phyloP scores from a whole-genome alignment of 1,140 invertebrate genomes.

The Apocrypta bakeri region DNA sequence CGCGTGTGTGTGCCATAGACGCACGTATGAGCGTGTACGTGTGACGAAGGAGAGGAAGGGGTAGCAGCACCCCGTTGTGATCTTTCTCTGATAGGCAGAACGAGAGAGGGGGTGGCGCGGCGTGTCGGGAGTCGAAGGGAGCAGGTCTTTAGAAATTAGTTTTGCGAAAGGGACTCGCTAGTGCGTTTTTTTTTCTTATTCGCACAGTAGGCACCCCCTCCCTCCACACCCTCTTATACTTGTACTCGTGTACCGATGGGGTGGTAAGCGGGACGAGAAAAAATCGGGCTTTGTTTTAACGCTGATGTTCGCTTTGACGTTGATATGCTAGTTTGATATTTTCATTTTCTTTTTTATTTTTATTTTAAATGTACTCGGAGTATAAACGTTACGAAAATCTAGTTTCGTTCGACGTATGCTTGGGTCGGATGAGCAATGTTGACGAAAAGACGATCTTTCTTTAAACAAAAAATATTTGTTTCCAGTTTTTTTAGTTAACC shows the following conservation, averaged over 20 bases:
- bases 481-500: too few relatives aligned
- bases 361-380: too few relatives aligned
- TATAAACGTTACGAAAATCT: too few relatives aligned
- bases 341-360: too few relatives aligned
- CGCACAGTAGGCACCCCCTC: not conserved
- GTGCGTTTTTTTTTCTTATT: constrained; percentile 1
- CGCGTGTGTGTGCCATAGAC: not conserved
- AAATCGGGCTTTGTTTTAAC: not conserved
- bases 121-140: not conserved
- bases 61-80: not conserved
- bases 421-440: too few relatives aligned
- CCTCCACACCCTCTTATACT: not conserved
- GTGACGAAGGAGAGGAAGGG: not conserved
- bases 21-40: not conserved
- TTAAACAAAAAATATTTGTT: too few relatives aligned
- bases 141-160: constrained; percentile 9
- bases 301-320: not conserved
- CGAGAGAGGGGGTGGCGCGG: not conserved
- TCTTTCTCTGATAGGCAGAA: not conserved
- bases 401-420: too few relatives aligned
- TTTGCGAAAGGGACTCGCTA: constrained; percentile 1
- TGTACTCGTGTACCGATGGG: too few relatives aligned
- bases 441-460: not conserved
- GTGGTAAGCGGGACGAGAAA: not conserved
- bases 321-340: not conserved